Evolutionary conservation across 1,140 invertebrate species (phyloP), one percentile per base, ranked within the genome.

Genomic region (Heliconius melpomene): DNA sequence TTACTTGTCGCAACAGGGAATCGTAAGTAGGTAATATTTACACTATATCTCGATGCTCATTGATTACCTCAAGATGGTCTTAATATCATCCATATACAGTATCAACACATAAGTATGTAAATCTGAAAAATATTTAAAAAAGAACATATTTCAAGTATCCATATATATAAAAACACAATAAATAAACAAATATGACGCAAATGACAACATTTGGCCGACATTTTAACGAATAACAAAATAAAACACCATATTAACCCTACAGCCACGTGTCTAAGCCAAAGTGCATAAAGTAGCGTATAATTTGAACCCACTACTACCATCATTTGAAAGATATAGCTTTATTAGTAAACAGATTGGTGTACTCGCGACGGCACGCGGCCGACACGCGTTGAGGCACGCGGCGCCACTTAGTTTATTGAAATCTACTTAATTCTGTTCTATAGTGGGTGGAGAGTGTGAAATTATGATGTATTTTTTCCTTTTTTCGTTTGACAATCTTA

Each of bases 371-470:
- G 16, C 40, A 46, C 13, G 40, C 40, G 40, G 5, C 40, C 13
- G 40, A 7, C 18, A 52, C 54, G 20, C 20, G 60, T 29, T 5
- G 0, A 60, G 26, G 16, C 60, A 66, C 60, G 23, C 60, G 60
- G 23, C 60, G 60, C 3, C 26, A 16, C 60, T 66, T 29, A 66
- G 2, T 23, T 23, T 60, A 66, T 66, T 66, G 3, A 66, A 66
- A 60, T 26, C 9, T 60, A 60, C 8, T 60, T 60, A 23, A 60
- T 9, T 7, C 50, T 52, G 50, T 52, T 52, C 5, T 46, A 52
- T 66, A 29, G 60, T 11, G 60, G n/a, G n/a, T 26, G 40, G 40
- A 66, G 60, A 57, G 60, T 66, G 60, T 66, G 60, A 66, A 66
- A 66, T 66, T 66, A 29, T 46, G 40, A 46, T 46, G 1, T 3